phyloP scores from a whole-genome alignment of 2,888 invertebrate species.

The Odontocolon sp. region DNA sequence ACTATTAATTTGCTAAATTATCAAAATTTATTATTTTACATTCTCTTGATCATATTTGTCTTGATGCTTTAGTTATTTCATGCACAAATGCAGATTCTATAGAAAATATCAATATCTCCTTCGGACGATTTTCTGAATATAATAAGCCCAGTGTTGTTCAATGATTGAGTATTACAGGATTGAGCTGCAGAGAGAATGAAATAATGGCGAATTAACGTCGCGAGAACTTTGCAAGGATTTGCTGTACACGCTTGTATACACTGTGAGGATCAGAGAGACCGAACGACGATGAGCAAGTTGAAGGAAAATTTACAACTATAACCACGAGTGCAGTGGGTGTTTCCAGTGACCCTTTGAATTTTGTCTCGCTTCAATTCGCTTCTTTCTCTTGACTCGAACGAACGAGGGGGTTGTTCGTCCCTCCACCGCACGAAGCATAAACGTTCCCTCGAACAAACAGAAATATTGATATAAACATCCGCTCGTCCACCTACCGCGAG shows the following conservation, averaged over 20 bases:
- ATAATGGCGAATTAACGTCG: slow-evolving; percentile 58
- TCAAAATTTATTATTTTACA: too few relatives aligned
- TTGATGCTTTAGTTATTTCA: too few relatives aligned
- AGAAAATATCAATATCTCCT: too few relatives aligned
- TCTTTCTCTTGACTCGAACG: slow-evolving; percentile 1
- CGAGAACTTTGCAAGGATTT: slow-evolving; percentile 20
- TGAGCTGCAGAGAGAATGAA: slow-evolving; percentile 31
- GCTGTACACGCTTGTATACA: background rate
- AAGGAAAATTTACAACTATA: slow-evolving; percentile 56
- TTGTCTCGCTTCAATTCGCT: slow-evolving; percentile 30
- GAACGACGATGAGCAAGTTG: slow-evolving; percentile 54
- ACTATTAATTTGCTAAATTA: too few relatives aligned
- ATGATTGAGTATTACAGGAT: background rate
- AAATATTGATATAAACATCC: slow-evolving; percentile 70
- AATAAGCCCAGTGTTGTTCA: background rate
- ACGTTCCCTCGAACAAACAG: slow-evolving; percentile 68
- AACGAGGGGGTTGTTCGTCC: slow-evolving; percentile 38
- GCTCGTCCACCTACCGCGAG: slow-evolving; percentile 65
- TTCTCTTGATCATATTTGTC: too few relatives aligned
- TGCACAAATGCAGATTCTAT: too few relatives aligned
- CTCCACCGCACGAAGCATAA: slow-evolving; percentile 61
- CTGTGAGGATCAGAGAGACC: slow-evolving; percentile 23
- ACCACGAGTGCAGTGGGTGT: slow-evolving; percentile 57
- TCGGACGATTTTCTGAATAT: background rate
- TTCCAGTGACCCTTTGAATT: slow-evolving; percentile 58